Evolutionary conservation across 2,888 invertebrate species (phyloP).

Genomic region (Drosophila macrospina): DNA sequence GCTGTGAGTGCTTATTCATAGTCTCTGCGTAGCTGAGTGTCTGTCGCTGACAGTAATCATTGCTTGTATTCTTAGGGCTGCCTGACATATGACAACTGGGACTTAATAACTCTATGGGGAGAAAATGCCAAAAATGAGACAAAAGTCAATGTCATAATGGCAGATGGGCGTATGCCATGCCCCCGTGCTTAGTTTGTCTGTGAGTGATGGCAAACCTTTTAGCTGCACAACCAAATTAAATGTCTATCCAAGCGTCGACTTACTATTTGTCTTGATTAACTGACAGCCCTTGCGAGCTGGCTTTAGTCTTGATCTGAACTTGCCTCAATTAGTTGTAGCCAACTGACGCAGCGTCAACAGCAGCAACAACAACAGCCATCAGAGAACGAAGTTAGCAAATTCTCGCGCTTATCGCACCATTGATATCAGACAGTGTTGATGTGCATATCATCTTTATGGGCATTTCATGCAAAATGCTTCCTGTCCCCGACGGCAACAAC

Average conservation of each 20-base stretch:
- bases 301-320: constrained; percentile 28
- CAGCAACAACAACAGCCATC: constrained; percentile 5
- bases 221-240: constrained; percentile 69
- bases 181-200: constrained; percentile 41
- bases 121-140: constrained; percentile 35
- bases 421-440: constrained; percentile 70
- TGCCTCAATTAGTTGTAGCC: constrained; percentile 48
- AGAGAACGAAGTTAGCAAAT: constrained; percentile 51
- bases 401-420: constrained; percentile 61
- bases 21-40: constrained; percentile 30
- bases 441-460: constrained; percentile 81
- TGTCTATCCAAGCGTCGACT: constrained; percentile 58
- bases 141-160: constrained; percentile 67
- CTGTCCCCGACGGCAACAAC: constrained; percentile 48
- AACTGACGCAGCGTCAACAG: constrained; percentile 12
- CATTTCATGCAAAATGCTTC: constrained; percentile 82
- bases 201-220: constrained; percentile 76
- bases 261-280: constrained; percentile 55
- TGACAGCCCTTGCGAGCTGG: constrained; percentile 20
- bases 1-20: constrained; percentile 67
- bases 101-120: constrained; percentile 56
- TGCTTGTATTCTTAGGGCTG: constrained; percentile 70
- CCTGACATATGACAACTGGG: constrained; percentile 79
- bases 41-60: constrained; percentile 78
- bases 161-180: constrained; percentile 11